These are phyloP conservation scores for Chitala chitala DNA, from an alignment of 2,113 vertebrate species.

Conservation along the genomic window DNA sequence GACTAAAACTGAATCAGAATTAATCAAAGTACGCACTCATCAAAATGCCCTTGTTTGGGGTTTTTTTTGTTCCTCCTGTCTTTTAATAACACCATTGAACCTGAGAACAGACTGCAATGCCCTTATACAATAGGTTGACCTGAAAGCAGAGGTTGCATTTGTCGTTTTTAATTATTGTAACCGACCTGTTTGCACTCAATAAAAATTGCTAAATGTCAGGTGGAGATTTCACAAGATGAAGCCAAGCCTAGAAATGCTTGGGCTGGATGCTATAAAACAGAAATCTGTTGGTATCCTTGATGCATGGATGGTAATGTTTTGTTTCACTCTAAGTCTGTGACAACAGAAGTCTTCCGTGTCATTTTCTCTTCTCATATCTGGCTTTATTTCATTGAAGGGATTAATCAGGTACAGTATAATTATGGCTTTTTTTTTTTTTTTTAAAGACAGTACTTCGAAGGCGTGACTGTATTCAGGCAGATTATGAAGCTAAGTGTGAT, in stretches of 20 bases:
- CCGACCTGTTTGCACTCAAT: no score
- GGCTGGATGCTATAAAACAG: background rate
- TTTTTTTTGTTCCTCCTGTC: no score
- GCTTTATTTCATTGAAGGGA: background rate
- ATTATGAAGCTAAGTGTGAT: slow-evolving; percentile 79
- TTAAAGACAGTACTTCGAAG: slow-evolving; percentile 81
- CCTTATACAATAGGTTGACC: no score
- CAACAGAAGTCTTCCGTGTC: background rate
- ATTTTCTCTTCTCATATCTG: background rate
- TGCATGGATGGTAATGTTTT: no score
- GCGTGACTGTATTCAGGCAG: slow-evolving; percentile 88
- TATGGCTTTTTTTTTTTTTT: background rate
- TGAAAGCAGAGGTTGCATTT: background rate
- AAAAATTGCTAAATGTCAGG: background rate
- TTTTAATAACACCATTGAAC: no score
- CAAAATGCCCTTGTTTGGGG: no score
- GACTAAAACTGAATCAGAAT: no score
- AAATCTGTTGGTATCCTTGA: background rate
- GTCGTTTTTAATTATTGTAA: background rate
- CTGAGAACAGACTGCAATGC: no score
- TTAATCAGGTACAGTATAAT: background rate
- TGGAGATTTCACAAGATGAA: background rate
- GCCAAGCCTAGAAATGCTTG: background rate
- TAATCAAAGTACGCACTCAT: no score
- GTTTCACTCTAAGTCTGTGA: no score